Percentiles rank a stretch among this genome's conserved stretches.
Conservation (phyloP, 2,888 invertebrate species). For the Melitaea athalia region DNA sequence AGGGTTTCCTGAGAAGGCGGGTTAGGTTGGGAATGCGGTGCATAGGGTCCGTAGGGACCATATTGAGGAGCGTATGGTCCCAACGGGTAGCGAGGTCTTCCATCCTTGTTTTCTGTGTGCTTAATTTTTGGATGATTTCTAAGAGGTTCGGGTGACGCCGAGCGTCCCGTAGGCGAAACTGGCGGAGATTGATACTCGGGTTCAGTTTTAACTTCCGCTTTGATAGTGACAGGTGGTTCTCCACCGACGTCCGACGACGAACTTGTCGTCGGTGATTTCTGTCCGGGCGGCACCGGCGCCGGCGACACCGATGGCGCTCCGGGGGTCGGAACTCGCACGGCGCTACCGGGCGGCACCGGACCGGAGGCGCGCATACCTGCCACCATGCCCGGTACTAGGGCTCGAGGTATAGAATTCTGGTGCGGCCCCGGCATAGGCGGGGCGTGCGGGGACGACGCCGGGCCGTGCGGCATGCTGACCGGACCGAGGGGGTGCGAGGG, state of each 20-base stretch:
- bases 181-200: slow-evolving; percentile 71
- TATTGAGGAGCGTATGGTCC: slow-evolving; percentile 79
- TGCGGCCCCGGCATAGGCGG: slow-evolving; percentile 23
- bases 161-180: slow-evolving; percentile 53
- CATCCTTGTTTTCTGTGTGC: slow-evolving; percentile 73
- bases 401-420: slow-evolving; percentile 22
- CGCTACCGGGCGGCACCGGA: slow-evolving; percentile 34
- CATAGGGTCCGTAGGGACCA: slow-evolving; percentile 74
- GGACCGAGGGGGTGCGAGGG: slow-evolving; percentile 18
- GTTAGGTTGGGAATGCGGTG: slow-evolving; percentile 49
- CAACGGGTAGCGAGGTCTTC: slow-evolving; percentile 68
- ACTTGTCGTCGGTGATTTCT: slow-evolving; percentile 31
- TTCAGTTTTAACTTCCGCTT: slow-evolving; percentile 76
- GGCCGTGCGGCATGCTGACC: slow-evolving; percentile 27
- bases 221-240: slow-evolving; percentile 63
- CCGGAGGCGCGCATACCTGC: slow-evolving; percentile 28
- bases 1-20: slow-evolving; percentile 34
- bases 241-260: slow-evolving; percentile 31
- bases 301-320: slow-evolving; percentile 22
- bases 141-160: slow-evolving; percentile 58
- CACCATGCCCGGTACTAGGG: slow-evolving; percentile 29
- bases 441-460: slow-evolving; percentile 33
- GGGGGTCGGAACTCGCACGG: slow-evolving; percentile 21
- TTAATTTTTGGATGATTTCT: slow-evolving; percentile 72
- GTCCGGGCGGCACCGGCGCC: slow-evolving; percentile 25